Percentiles rank a stretch among this genome's conserved stretches.
Evolutionary conservation across 2,113 vertebrate genomes (phyloP).

Genomic region (Gambusia affinis): DNA sequence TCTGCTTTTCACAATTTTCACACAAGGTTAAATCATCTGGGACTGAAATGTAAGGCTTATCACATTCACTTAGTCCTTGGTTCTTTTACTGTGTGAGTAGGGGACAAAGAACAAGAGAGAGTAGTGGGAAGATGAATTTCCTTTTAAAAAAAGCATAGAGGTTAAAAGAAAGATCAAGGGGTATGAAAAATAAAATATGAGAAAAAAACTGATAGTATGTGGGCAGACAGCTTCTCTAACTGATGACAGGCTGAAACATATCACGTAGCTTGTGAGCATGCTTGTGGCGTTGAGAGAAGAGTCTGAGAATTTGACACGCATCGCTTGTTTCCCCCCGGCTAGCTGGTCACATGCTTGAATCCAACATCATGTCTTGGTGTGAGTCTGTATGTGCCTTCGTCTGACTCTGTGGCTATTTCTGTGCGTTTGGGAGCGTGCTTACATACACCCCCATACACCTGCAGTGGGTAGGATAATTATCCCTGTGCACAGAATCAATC

Average conservation of each 20-base stretch:
- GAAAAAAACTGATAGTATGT: background rate
- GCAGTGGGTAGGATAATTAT: conserved; percentile 42
- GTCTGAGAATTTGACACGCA: conserved; percentile 46
- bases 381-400: conserved; percentile 12
- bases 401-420: conserved; percentile 4
- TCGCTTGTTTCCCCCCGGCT: conserved; percentile 33
- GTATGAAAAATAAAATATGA: background rate
- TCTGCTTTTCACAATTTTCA: too few relatives aligned
- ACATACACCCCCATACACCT: conserved; percentile 28
- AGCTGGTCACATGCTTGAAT: conserved; percentile 27
- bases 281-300: conserved; percentile 34
- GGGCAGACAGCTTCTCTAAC: conserved; percentile 25
- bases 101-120: background rate
- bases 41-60: background rate
- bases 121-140: background rate
- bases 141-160: background rate
- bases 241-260: conserved; percentile 48
- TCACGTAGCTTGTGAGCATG: conserved; percentile 30
- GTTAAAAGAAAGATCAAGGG: background rate
- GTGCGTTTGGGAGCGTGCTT: background rate
- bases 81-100: background rate
- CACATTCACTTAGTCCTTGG: background rate
- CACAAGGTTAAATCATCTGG: background rate
- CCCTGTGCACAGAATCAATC: conserved; percentile 29
- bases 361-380: conserved; percentile 37